Percentiles rank a stretch among this genome's conserved stretches.
Evolutionary conservation across 1,140 invertebrate species (phyloP).

Genomic region (Apis laboriosa): DNA sequence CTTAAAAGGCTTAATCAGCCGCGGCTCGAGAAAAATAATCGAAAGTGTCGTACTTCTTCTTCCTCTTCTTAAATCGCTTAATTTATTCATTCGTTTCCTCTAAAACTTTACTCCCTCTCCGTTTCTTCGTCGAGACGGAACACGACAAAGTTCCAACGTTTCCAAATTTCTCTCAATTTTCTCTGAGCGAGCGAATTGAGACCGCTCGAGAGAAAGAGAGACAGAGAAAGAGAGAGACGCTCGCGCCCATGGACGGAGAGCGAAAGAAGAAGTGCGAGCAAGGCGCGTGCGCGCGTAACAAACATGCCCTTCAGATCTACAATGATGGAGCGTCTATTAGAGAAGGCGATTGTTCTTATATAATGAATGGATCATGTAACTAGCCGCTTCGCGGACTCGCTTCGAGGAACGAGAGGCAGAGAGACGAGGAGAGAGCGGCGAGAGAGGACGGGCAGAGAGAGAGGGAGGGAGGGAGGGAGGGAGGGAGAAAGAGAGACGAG

Average conservation of each 20-base stretch:
- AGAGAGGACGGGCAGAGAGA: not conserved
- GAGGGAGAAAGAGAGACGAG: conserved; percentile 38
- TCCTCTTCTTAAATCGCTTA: no score
- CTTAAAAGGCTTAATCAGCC: not conserved
- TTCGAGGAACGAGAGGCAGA: conserved; percentile 47
- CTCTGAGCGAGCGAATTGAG: not conserved
- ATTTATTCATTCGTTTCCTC: no score
- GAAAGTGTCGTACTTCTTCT: not conserved
- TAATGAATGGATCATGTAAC: conserved; percentile 82
- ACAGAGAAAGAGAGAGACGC: not conserved
- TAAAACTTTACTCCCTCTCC: no score
- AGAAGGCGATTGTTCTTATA: conserved; percentile 80
- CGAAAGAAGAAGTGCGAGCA: conserved; percentile 39
- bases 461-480: not conserved
- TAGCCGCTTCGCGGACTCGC: conserved; percentile 70
- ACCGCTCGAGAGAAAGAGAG: no score
- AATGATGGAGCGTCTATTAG: conserved; percentile 79
- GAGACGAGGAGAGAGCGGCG: conserved; percentile 23
- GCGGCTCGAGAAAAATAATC: not conserved
- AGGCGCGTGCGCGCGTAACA: conserved; percentile 44
- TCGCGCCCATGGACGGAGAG: conserved; percentile 1
- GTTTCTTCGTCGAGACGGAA: no score
- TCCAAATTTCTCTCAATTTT: no score
- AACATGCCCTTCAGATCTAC: conserved; percentile 76
- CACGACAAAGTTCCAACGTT: no score